Conservation (phyloP, 2,888 invertebrate species). For the Eubasilissa splendida region DNA sequence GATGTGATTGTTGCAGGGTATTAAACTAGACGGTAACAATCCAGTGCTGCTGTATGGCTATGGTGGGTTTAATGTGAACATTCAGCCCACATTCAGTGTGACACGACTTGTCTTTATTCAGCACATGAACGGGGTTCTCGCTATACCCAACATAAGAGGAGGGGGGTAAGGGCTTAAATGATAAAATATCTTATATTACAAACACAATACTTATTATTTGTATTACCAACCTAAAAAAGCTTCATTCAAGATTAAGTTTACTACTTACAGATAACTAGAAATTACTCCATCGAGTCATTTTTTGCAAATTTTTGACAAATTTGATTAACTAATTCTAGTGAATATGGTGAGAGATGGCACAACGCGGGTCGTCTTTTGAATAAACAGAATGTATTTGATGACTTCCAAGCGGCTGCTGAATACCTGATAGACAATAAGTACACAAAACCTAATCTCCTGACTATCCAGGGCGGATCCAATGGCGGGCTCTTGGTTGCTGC, state of each 20-base stretch:
- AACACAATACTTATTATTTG: too few relatives aligned
- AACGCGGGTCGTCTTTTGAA: constrained; percentile 91
- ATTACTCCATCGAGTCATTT: not conserved
- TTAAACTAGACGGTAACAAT: constrained; percentile 78
- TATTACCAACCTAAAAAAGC: too few relatives aligned
- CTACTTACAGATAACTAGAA: too few relatives aligned
- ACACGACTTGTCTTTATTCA: constrained; percentile 91
- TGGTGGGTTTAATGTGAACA: constrained; percentile 96
- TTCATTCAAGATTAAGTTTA: too few relatives aligned
- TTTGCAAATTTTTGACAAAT: not conserved
- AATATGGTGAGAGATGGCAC: constrained; percentile 99
- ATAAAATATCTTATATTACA: not conserved
- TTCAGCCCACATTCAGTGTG: constrained; percentile 92
- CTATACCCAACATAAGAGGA: constrained; percentile 95
- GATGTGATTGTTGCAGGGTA: constrained; percentile 68
- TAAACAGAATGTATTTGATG: constrained; percentile 98
- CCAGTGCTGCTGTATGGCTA: constrained; percentile 96
- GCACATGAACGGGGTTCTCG: constrained; percentile 90
- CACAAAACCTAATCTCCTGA: constrained; percentile 81
- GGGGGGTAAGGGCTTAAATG: constrained; percentile 81
- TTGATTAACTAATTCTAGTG: constrained; percentile 71
- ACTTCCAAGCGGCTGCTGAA: constrained; percentile 94
- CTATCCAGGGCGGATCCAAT: constrained; percentile 96
- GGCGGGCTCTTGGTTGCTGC: constrained; percentile 97
- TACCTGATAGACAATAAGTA: constrained; percentile 88